phyloP scores from a whole-genome alignment of 1,140 invertebrate genomes.

The Dinoponera quadriceps region DNA sequence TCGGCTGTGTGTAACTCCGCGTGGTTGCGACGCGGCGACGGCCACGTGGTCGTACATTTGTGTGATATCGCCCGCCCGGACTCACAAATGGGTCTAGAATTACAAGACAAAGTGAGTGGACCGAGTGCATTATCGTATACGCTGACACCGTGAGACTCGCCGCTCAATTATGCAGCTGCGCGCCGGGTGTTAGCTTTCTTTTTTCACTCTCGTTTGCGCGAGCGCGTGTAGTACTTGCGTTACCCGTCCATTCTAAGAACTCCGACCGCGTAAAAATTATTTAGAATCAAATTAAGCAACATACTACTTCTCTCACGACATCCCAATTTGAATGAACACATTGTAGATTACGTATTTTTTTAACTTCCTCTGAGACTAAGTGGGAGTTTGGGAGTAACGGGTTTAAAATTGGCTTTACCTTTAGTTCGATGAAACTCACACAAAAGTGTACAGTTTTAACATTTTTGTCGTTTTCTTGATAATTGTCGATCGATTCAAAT shows the following conservation, averaged over 20 bases:
- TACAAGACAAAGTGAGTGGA: conserved; percentile 57
- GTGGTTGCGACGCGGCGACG: conserved; percentile 4
- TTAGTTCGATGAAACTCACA: too few relatives aligned
- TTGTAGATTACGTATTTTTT: too few relatives aligned
- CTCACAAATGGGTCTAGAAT: conserved; percentile 59
- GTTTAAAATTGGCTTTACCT: too few relatives aligned
- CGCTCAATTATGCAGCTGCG: conserved; percentile 55
- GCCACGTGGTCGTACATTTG: conserved; percentile 1
- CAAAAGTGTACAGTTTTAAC: too few relatives aligned
- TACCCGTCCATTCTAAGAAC: conserved; percentile 14
- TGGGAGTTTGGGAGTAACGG: too few relatives aligned
- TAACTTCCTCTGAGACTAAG: too few relatives aligned
- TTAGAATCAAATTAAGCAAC: not conserved
- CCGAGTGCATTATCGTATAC: conserved; percentile 50
- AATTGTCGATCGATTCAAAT: too few relatives aligned
- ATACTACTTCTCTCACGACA: not conserved
- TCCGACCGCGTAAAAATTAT: not conserved
- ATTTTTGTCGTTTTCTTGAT: too few relatives aligned
- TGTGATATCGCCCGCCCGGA: conserved; percentile 40
- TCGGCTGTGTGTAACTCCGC: conserved; percentile 23
- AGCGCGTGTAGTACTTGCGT: conserved; percentile 6
- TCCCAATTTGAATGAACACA: too few relatives aligned
- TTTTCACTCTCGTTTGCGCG: not conserved
- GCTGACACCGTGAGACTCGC: conserved; percentile 56
- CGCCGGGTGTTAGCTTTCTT: conserved; percentile 36